phyloP scores from a whole-genome alignment of 2,113 vertebrate genomes.

The Poeciliopsis turrubarensis region DNA sequence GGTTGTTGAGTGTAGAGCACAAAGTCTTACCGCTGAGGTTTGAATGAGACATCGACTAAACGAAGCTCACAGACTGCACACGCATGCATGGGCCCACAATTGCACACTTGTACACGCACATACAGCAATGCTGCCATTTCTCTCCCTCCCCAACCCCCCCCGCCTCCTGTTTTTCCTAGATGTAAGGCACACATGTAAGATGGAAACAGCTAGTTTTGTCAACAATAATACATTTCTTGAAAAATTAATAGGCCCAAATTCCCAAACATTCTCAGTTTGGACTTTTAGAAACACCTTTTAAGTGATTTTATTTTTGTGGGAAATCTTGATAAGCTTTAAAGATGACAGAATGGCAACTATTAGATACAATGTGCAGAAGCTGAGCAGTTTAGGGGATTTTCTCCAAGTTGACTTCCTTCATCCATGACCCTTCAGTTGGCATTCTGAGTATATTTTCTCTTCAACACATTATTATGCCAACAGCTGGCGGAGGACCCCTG shows the following conservation, averaged over 20 bases:
- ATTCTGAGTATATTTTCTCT: constrained; percentile 12
- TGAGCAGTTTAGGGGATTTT: constrained; percentile 11
- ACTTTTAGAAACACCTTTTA: constrained; percentile 23
- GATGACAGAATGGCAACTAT: constrained; percentile 52
- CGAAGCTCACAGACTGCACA: constrained; percentile 30
- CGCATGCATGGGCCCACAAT: constrained; percentile 4
- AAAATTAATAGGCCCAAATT: constrained; percentile 22
- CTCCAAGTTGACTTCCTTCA: not conserved
- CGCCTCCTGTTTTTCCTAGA: constrained; percentile 7
- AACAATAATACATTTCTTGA: constrained; percentile 28
- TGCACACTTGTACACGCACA: not conserved
- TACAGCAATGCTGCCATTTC: constrained; percentile 20
- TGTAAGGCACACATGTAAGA: constrained; percentile 27
- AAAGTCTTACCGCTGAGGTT: constrained; percentile 27
- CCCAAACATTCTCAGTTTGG: constrained; percentile 25
- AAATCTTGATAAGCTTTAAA: constrained; percentile 42
- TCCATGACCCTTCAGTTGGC: constrained; percentile 4
- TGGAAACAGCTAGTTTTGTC: constrained; percentile 28
- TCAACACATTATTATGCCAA: constrained; percentile 35
- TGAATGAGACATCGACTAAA: constrained; percentile 62
- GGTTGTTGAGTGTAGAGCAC: constrained; percentile 27
- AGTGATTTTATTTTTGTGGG: constrained; percentile 19
- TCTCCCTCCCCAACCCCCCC: not conserved
- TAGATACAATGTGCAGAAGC: constrained; percentile 28
- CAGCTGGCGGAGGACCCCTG: constrained; percentile 52